Percentiles rank a stretch among this genome's conserved stretches.
These are phyloP conservation scores for Melipona quadrifasciata DNA, from an alignment of 1,140 invertebrate genomes.

Conservation along the genomic window DNA sequence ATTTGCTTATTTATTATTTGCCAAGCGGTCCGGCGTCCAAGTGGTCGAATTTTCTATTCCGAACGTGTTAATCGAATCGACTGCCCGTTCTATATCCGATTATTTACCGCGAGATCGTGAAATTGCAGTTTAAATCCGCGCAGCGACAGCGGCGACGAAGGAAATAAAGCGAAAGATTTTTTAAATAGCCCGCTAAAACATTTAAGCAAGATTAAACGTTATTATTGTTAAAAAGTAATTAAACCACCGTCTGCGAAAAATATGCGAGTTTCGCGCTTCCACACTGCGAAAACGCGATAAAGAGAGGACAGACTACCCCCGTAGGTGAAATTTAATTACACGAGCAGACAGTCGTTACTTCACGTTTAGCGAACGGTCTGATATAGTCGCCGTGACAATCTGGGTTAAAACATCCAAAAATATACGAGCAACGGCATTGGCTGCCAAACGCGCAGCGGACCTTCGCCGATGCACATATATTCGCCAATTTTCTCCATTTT, in stretches of 20 bases:
- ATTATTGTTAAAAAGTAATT: too few relatives aligned
- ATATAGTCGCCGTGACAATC: conserved; percentile 28
- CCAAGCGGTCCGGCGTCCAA: too few relatives aligned
- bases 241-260: not conserved
- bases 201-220: too few relatives aligned
- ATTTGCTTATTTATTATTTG: too few relatives aligned
- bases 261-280: not conserved
- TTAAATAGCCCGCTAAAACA: too few relatives aligned
- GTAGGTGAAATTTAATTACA: conserved; percentile 51
- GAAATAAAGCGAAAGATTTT: too few relatives aligned
- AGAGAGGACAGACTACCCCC: conserved; percentile 11
- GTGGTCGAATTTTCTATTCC: too few relatives aligned
- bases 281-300: conserved; percentile 13
- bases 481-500: conserved; percentile 3
- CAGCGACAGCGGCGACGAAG: too few relatives aligned
- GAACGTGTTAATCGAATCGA: too few relatives aligned
- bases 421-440: conserved; percentile 19
- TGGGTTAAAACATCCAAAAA: conserved; percentile 48
- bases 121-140: too few relatives aligned
- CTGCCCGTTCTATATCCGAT: too few relatives aligned
- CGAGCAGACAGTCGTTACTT: conserved; percentile 25
- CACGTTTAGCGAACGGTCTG: conserved; percentile 18
- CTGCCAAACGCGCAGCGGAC: not conserved
- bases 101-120: too few relatives aligned
- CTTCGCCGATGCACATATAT: not conserved